These are phyloP conservation scores for Nymphalis urticae DNA, from an alignment of 2,888 invertebrate genomes.

Conservation along the genomic window DNA sequence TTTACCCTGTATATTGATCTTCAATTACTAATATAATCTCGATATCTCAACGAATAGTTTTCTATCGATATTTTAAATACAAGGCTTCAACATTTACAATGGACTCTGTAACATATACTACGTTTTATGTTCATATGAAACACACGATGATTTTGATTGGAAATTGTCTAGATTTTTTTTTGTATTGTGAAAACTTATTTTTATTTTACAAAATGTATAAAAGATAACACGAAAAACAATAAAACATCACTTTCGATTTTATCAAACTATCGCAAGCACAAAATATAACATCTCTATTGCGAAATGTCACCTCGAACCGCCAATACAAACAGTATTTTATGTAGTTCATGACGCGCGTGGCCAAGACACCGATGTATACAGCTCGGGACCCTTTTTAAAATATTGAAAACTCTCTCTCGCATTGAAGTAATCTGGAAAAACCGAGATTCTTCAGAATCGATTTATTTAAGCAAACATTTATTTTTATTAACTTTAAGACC, in stretches of 20 bases:
- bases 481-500: background rate
- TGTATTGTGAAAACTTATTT: no score
- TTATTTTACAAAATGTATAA: no score
- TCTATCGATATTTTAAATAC: no score
- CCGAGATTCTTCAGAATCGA: conserved; percentile 1
- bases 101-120: no score
- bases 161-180: no score
- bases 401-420: conserved; percentile 23
- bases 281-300: conserved; percentile 3
- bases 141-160: no score
- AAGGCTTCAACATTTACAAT: no score
- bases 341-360: conserved; percentile 15
- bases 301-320: conserved; percentile 5
- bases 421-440: conserved; percentile 20
- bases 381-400: conserved; percentile 6
- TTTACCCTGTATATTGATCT: no score
- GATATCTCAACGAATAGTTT: no score
- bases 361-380: conserved; percentile 9
- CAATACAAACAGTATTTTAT: conserved; percentile 18
- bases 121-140: no score
- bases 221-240: background rate
- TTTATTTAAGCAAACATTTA: background rate
- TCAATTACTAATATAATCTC: no score
- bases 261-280: background rate
- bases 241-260: background rate